Conservation (phyloP, 64 coral and sea anemone species). For the Trachythela sp. region DNA sequence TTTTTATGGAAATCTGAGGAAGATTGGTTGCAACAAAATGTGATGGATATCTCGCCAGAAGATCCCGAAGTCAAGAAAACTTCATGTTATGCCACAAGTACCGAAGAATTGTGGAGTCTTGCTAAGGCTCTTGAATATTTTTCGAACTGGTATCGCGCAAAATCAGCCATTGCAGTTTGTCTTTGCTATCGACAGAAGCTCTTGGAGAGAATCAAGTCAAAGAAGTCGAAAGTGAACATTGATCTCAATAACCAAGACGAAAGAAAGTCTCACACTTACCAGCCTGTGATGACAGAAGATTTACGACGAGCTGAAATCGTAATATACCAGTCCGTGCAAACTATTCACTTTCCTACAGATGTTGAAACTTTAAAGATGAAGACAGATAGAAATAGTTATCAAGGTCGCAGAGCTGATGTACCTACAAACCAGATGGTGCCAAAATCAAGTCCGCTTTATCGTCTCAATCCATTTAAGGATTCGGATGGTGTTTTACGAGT, state of each 20-base stretch:
- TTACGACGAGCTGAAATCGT: not conserved
- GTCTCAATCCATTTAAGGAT: slow-evolving; percentile 11
- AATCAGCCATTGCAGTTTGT: too few relatives aligned
- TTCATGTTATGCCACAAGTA: too few relatives aligned
- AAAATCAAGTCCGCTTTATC: not conserved
- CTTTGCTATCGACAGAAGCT: too few relatives aligned
- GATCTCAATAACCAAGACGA: too few relatives aligned
- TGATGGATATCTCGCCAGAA: too few relatives aligned
- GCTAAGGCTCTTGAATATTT: too few relatives aligned
- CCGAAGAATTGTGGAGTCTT: too few relatives aligned
- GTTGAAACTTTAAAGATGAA: not conserved
- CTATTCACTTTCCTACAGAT: not conserved
- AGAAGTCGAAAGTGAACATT: too few relatives aligned
- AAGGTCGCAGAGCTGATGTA: not conserved
- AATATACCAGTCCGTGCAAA: not conserved
- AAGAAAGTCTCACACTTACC: too few relatives aligned
- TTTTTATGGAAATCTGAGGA: not conserved
- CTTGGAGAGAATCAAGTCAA: too few relatives aligned
- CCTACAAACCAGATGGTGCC: not conserved
- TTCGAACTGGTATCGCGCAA: too few relatives aligned
- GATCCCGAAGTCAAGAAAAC: too few relatives aligned
- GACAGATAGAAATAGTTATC: not conserved
- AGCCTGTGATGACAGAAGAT: not conserved
- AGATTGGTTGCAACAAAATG: not conserved
- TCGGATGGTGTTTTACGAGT: slow-evolving; percentile 23